Base-by-base conservation (phyloP, 1,140 invertebrate species). In the Harpegnathos saltator region DNA sequence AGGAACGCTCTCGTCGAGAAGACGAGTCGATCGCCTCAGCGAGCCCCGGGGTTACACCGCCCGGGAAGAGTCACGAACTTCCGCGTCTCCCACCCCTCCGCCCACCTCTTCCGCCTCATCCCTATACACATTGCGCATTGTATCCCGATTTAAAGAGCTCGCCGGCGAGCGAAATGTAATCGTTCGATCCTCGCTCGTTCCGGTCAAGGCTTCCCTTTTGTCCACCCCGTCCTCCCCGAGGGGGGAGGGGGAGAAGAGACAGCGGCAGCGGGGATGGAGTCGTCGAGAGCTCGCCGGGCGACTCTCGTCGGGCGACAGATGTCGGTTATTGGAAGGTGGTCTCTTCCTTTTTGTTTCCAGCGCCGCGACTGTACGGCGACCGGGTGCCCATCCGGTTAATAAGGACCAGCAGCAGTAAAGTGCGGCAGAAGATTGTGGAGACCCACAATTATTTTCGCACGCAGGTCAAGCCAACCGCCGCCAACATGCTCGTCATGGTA, bases 401-500 rank as follows among this genome's bases (percentile, higher is more conserved):
- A 73, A 94, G 92, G 44, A 95, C 97, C 0, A 92, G 92, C 69
- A 94, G 95, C 85, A 92, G 94, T 74, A 95, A 95, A 81, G 95
- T 97, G 11, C 95, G 96, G 89, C 94, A 95, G 86, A 97, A 97
- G 94, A 97, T 97, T 77, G 96, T 97, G 0, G 93, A 96, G 11
- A 96, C 96, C 90, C 97, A 98, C 92, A 97, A 98, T 92, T 97
- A 96, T 89, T 97, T 97, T 91, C 95, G 97, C 59, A 95, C 96
- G 1, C 96, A 95, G 90, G 97, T 98, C 19, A 93, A 95, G 69
- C 97, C 97, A 0, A 93, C 95, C 19, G 97, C 97, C 5, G 94
- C 96, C n/a, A 97, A 98, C 92, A 98, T 98, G 97, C 94, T 97
- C 19, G 91, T 95, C 84, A 97, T 98, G 97, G 97, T 98, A 94